phyloP scores from a whole-genome alignment of 2,113 vertebrate genomes.

The Steatornis caripensis region DNA sequence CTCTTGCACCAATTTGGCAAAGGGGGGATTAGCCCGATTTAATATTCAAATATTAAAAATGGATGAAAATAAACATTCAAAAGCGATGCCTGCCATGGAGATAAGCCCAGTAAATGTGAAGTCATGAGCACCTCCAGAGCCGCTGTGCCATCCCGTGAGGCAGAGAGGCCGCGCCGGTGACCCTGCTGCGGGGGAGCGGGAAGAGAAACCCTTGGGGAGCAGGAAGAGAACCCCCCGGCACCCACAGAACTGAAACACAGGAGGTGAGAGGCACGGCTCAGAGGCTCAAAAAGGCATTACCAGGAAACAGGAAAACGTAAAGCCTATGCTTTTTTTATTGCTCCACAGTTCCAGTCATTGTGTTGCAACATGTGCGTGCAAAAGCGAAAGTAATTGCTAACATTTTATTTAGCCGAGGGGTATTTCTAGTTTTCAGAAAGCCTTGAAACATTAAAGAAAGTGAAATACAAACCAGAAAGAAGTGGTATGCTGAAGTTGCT shows the following conservation, averaged over 20 bases:
- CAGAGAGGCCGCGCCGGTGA: fast-evolving
- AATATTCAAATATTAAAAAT: neutral
- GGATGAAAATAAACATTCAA: neutral
- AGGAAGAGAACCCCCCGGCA: neutral
- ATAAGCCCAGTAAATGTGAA: neutral
- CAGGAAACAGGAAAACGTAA: neutral
- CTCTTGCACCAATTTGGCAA: neutral
- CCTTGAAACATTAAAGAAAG: neutral
- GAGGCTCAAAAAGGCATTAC: neutral
- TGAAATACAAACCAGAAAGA: neutral
- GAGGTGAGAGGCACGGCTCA: fast-evolving
- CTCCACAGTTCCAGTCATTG: neutral
- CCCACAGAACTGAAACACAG: neutral
- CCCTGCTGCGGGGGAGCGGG: neutral
- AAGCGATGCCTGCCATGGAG: neutral
- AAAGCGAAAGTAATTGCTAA: neutral
- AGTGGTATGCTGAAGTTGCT: neutral
- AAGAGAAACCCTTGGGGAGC: neutral
- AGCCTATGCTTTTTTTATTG: neutral
- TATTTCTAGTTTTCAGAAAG: neutral
- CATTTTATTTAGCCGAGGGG: neutral
- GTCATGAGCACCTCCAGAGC: neutral
- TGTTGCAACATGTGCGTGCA: neutral
- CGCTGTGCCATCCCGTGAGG: neutral
- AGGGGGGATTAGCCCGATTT: neutral